Evolutionary conservation across 1,140 invertebrate species (phyloP), one percentile per base, ranked within the genome.

Genomic region (Druon quercuslanigerum): DNA sequence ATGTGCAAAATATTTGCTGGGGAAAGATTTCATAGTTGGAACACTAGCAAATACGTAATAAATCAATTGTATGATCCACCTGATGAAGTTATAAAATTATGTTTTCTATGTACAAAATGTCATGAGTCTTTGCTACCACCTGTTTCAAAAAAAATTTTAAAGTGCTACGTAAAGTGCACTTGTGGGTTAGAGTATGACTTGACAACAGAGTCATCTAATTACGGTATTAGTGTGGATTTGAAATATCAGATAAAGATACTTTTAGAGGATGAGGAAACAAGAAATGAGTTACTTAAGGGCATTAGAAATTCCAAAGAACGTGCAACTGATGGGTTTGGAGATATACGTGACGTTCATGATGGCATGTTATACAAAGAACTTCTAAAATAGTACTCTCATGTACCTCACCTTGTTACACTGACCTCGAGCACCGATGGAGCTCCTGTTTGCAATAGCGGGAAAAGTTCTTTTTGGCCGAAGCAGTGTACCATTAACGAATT

Each of bases 391-490:
- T 54, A 54, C 14, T 54, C 51, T 54, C 14, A 54, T n/a, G 16
- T 17, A 7, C n/a, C 51, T 54, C 51, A 54, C 14, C 51, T 78
- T 54, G 66, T 82, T 50, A 80, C 81, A 11, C 25, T 70, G 3
- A 82, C 80, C 76, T 75, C 79, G 14, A 82, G 79, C 70, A 70
- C 78, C 33, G 79, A 84, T 51, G 80, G n/a, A n/a, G n/a, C n/a
- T n/a, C n/a, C n/a, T n/a, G n/a, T n/a, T n/a, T n/a, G n/a, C n/a
- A n/a, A n/a, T 12, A 79, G 72, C 25, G 71, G 74, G 17, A 16
- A 40, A 3, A 54, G 66, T 17, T 80, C 80, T 70, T 84, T 84
- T 46, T 84, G 82, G 82, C 77, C 78, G 1, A 71, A 77, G n/a
- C 82, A 84, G 25, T 51, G 77, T 16, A 71, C 50, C 13, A 75